These are phyloP conservation scores for Phenacoccus solenopsis DNA, from an alignment of 1,140 invertebrate species.

Conservation along the genomic window DNA sequence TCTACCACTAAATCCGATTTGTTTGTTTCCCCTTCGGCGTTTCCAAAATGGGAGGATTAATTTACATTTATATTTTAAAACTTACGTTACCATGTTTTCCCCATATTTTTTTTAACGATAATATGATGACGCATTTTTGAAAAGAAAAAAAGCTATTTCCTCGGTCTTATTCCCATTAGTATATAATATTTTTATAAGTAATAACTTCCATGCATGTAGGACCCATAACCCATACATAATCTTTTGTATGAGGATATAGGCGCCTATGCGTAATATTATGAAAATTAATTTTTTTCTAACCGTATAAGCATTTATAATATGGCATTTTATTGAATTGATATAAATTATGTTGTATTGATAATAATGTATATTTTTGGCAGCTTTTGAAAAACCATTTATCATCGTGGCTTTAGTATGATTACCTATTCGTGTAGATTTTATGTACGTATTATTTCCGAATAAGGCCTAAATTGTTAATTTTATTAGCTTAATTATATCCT, in stretches of 20 bases:
- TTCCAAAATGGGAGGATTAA: conserved; percentile 42
- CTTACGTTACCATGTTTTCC: not conserved
- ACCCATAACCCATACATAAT: too few species aligned
- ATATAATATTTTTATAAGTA: too few species aligned
- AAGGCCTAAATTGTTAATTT: not conserved
- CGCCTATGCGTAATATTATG: too few species aligned
- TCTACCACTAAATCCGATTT: conserved; percentile 26
- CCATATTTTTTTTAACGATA: not conserved
- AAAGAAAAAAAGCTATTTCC: not conserved
- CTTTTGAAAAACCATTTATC: too few species aligned
- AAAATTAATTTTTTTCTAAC: not conserved
- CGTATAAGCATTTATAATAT: not conserved
- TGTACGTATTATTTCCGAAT: too few species aligned
- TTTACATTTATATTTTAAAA: not conserved
- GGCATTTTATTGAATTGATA: not conserved
- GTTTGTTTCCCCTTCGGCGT: conserved; percentile 36
- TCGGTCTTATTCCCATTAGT: not conserved
- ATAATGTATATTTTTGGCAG: not conserved
- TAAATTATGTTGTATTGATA: too few species aligned
- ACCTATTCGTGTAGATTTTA: too few species aligned
- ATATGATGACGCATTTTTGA: too few species aligned
- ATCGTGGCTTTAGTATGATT: too few species aligned
- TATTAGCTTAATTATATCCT: too few species aligned
- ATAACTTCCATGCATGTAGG: too few species aligned
- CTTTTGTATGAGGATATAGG: too few species aligned